phyloP scores from a whole-genome alignment of 2,888 invertebrate genomes.

The Drosophila pseudotakahashii region DNA sequence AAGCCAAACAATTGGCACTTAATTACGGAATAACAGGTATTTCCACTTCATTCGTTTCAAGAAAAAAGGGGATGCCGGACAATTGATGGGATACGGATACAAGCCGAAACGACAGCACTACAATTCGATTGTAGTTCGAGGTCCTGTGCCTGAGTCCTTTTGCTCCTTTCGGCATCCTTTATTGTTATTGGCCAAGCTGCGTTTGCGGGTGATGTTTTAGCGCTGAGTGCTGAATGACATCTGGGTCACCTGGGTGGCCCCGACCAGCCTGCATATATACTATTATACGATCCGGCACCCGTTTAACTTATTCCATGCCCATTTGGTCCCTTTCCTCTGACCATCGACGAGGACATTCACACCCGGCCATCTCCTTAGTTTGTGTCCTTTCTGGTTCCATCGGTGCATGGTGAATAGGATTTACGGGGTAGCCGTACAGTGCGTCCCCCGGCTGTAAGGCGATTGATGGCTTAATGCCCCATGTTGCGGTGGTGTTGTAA shows the following conservation, averaged over 20 bases:
- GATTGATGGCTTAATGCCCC: constrained; percentile 38
- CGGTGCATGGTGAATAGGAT: not conserved
- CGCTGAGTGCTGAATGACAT: constrained; percentile 70
- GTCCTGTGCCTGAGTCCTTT: constrained; percentile 9
- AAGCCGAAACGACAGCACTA: constrained; percentile 25
- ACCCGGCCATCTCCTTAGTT: not conserved
- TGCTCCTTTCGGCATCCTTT: constrained; percentile 37
- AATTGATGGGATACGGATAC: constrained; percentile 5
- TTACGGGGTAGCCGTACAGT: constrained; percentile 14
- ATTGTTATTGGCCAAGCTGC: constrained; percentile 70
- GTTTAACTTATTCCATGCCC: constrained; percentile 13
- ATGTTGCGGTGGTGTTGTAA: constrained; percentile 1
- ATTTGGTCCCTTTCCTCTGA: constrained; percentile 18
- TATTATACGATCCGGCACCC: not conserved
- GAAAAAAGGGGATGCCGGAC: not conserved
- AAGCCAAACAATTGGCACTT: constrained; percentile 3
- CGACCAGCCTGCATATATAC: not conserved
- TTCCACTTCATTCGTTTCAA: not conserved
- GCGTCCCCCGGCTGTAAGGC: constrained; percentile 23
- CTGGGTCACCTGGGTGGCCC: constrained; percentile 71
- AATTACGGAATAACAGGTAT: constrained; percentile 2
- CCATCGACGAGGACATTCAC: constrained; percentile 39
- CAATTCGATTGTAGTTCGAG: constrained; percentile 1
- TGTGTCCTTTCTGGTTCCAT: not conserved
- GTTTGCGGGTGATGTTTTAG: constrained; percentile 69